Conservation (phyloP, 1,140 invertebrate genomes). For the Portunus trituberculatus region DNA sequence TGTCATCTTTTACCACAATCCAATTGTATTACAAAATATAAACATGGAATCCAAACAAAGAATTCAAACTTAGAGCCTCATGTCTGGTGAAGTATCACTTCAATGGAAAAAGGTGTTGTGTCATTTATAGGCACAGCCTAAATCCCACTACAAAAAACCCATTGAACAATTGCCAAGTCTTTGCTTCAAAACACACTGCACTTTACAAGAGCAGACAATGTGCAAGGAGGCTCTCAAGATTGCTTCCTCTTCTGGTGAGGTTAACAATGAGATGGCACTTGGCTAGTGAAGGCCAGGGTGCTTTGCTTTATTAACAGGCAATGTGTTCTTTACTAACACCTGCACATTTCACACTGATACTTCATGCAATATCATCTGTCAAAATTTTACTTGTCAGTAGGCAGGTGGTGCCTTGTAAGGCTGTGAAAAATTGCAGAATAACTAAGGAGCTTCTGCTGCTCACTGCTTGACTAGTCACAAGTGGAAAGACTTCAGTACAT, state of each 20-base stretch:
- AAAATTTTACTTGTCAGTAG: constrained; percentile 43
- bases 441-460: constrained; percentile 68
- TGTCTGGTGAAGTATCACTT: constrained; percentile 43
- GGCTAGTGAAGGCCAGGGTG: constrained; percentile 38
- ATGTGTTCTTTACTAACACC: constrained; percentile 55
- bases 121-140: constrained; percentile 62
- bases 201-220: constrained; percentile 58
- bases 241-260: constrained; percentile 44
- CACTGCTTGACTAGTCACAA: constrained; percentile 74
- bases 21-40: constrained; percentile 56
- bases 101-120: constrained; percentile 32
- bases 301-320: constrained; percentile 35
- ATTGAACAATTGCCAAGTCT: constrained; percentile 42
- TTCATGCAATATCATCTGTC: constrained; percentile 60
- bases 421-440: constrained; percentile 53
- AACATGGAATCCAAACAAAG: constrained; percentile 58
- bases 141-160: constrained; percentile 68
- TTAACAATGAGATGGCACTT: constrained; percentile 59
- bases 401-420: constrained; percentile 65
- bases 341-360: constrained; percentile 43
- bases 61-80: constrained; percentile 65
- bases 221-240: constrained; percentile 60
- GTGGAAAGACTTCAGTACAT: constrained; percentile 71
- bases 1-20: constrained; percentile 56
- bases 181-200: constrained; percentile 55